Evolutionary conservation across 2,113 vertebrate genomes (phyloP), one percentile per base, ranked within the genome.

Genomic region (Siniperca chuatsi): DNA sequence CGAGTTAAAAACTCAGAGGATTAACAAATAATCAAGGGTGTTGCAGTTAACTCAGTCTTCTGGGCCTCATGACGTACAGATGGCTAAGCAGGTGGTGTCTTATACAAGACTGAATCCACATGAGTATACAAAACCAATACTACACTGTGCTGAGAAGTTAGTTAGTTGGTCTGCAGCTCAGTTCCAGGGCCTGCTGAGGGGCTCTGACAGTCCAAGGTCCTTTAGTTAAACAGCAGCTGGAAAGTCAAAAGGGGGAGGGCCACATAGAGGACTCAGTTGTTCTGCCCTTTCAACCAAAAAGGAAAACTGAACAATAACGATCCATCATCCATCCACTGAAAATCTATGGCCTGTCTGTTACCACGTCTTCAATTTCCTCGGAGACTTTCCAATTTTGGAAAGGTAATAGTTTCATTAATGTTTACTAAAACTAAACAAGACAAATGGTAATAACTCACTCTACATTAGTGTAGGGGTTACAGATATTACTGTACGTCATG

Each of bases 161-260:
- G 58, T 70, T n/a, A 62, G 64, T 40, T 15, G 16, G 25, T 73
- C 57, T 62, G 69, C 50, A 67, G 58, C 81, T 80, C 58, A 55
- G 71, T n/a, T 29, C 62, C 50, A 29, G 77, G 50, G 55, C 50
- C 71, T 37, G 76, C 65, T 52, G 64, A 75, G 61, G 71, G 79
- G 52, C 77, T 82, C 61, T 62, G 76, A 90, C 84, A 84, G 94
- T 92, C 89, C 92, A 94, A 95, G 93, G 94, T 95, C 90, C 87
- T 90, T 90, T 93, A 91, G 93, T 93, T 94, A 94, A 93, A 95
- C 94, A 95, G 90, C 90, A 88, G 87, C 88, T 75, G 68, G 72
- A 81, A 50, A 61, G 54, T 42, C 4, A 4, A n/a, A 55, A 55
- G 70, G 35, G 71, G 75, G 64, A 57, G 72, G 85, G 84, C 40